Evolutionary conservation across 2,113 vertebrate genomes (phyloP), one percentile per base, ranked within the genome.

Genomic region (Burhinus oedicnemus): DNA sequence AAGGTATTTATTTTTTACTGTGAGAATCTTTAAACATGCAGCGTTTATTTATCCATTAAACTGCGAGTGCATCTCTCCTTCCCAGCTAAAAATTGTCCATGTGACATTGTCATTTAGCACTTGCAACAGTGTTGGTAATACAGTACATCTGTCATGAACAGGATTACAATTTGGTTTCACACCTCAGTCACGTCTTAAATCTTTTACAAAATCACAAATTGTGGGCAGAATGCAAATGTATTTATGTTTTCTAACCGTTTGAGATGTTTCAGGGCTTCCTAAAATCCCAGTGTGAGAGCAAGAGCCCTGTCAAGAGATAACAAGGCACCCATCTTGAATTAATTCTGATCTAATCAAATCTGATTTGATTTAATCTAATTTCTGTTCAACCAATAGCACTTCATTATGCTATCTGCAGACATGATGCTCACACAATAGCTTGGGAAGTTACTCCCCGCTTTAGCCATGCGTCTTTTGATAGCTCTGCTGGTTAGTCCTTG

Each of bases 131-230:
- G 72, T 72, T 92, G 75, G 52, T 91, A 95, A 93, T 89, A 80
- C 29, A 87, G 81, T 87, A 74, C 65, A 72, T 88, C 91, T 79
- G 36, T 89, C 76, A 92, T 79, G 78, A 95, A 82, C 15, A 9
- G 27, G 20, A 82, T 92, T 92, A 94, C 95, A 92, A 95, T 96
- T 96, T 96, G 87, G 42, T 93, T 97, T 97, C 77, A 47, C 61
- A 94, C 52, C 78, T 97, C 71, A 45, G n/a, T 85, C 62, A 89
- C 42, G 66, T 97, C 76, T 96, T 93, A 95, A 64, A 92, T 91
- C 54, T 97, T 94, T 97, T 96, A 92, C 77, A 92, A 94, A 96
- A 93, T 92, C 45, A 52, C 74, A 84, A 97, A 94, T 72, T 91
- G 76, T 92, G 74, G 57, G 51, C 77, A 81, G 83, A 94, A 96